Evolutionary conservation across 2,888 invertebrate species (phyloP).

Genomic region (Heteromurus nitidus): DNA sequence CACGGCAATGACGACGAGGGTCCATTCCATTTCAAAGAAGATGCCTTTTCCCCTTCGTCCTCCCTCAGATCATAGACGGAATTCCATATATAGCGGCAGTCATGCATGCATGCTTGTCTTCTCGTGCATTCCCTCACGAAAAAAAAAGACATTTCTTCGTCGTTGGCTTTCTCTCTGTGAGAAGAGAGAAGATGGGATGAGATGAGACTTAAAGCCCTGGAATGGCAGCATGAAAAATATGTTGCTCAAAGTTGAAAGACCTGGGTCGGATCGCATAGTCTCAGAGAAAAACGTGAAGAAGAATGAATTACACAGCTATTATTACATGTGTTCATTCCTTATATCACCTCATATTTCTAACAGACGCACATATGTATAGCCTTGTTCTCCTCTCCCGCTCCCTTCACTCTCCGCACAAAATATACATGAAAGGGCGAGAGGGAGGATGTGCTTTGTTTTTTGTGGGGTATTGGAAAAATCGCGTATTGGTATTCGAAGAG

Average conservation of each 20-base stretch:
- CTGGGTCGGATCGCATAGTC: slow-evolving; percentile 9
- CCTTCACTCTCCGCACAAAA: neutral
- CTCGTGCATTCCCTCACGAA: slow-evolving; percentile 50
- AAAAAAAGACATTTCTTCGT: slow-evolving; percentile 36
- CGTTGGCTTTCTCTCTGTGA: neutral
- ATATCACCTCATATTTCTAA: neutral
- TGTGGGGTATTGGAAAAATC: slow-evolving; percentile 46
- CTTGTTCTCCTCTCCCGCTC: neutral
- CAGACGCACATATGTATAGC: neutral
- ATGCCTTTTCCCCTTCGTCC: slow-evolving; percentile 20
- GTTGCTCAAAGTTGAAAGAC: slow-evolving; percentile 54
- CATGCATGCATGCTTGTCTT: slow-evolving; percentile 52
- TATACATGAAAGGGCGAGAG: neutral
- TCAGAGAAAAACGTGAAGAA: slow-evolving; percentile 36
- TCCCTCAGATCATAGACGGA: slow-evolving; percentile 24
- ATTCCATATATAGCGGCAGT: slow-evolving; percentile 47
- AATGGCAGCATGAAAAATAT: slow-evolving; percentile 54
- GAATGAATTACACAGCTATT: slow-evolving; percentile 51
- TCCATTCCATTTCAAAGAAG: slow-evolving; percentile 45
- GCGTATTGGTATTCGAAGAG: slow-evolving; percentile 53
- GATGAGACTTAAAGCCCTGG: slow-evolving; percentile 42
- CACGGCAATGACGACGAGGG: slow-evolving; percentile 35
- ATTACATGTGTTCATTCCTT: slow-evolving; percentile 18
- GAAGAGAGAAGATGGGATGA: slow-evolving; percentile 33
- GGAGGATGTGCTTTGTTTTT: slow-evolving; percentile 42